Percentiles rank a stretch among this genome's conserved stretches.
Conservation (phyloP, 2,797 vertebrate genomes). For the Triplophysa yarkandensis region DNA sequence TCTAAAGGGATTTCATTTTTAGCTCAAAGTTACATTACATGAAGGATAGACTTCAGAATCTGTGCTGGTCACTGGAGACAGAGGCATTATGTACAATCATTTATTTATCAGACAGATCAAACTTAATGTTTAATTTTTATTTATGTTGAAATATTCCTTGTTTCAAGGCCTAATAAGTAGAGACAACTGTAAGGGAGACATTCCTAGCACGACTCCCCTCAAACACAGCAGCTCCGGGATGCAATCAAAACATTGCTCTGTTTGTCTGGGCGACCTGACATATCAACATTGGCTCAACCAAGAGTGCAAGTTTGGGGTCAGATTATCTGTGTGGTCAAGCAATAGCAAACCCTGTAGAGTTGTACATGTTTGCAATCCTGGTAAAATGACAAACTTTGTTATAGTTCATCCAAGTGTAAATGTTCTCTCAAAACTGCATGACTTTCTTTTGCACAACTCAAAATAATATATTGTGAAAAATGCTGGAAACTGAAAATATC, state of each 20-base stretch:
- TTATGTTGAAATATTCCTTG: neutral
- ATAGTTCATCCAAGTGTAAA: too few species aligned
- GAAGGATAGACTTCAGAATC: slow-evolving; percentile 1
- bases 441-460: too few species aligned
- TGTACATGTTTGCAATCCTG: neutral
- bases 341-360: neutral
- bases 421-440: too few species aligned
- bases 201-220: neutral
- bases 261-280: neutral
- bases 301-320: neutral
- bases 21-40: slow-evolving; percentile 1
- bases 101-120: neutral
- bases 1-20: neutral
- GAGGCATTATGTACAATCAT: slow-evolving; percentile 4
- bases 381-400: neutral
- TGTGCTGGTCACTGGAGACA: neutral
- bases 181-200: neutral
- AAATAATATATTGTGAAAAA: too few species aligned
- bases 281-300: neutral
- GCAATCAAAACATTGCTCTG: neutral
- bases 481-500: too few species aligned
- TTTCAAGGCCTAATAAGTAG: neutral
- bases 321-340: neutral
- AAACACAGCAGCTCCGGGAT: neutral
- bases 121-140: neutral